Conservation (phyloP, 2,888 invertebrate genomes). For the Choreutis nemorana region DNA sequence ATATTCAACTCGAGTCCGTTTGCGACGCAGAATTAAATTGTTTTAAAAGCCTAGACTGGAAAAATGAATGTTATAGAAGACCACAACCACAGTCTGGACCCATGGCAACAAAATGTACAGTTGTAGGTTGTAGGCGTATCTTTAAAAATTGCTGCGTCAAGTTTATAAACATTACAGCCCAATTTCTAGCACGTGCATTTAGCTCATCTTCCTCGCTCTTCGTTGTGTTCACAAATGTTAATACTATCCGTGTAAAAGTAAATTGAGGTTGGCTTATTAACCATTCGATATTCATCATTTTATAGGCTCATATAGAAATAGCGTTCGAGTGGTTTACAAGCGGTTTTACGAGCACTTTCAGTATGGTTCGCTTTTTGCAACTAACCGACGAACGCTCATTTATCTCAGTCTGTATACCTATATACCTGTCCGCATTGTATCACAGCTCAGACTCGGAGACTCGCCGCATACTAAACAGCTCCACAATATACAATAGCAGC, state of each 20-base stretch:
- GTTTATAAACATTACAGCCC: no score
- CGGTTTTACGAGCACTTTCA: slow-evolving; percentile 20
- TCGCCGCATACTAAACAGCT: slow-evolving; percentile 38
- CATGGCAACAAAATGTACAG: no score
- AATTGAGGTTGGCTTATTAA: slow-evolving; percentile 25
- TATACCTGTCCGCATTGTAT: slow-evolving; percentile 37
- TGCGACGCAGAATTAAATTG: slow-evolving; percentile 39
- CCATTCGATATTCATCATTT: slow-evolving; percentile 27
- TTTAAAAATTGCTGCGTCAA: no score
- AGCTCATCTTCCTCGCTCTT: no score
- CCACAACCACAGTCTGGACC: no score
- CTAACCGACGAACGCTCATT: slow-evolving; percentile 22
- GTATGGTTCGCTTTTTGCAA: slow-evolving; percentile 16
- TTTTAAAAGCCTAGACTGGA: no score
- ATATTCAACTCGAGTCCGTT: slow-evolving; percentile 44
- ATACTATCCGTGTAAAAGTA: no score
- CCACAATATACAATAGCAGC: slow-evolving; percentile 36
- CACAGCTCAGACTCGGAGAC: slow-evolving; percentile 22
- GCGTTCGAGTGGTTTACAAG: slow-evolving; percentile 25
- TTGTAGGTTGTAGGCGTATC: no score
- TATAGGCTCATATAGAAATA: slow-evolving; percentile 20
- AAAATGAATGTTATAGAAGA: no score
- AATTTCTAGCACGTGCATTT: no score
- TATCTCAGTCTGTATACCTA: slow-evolving; percentile 26
- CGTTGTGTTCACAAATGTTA: no score